Conservation (phyloP, 2,113 vertebrate species). For the Alexandromys fortis region DNA sequence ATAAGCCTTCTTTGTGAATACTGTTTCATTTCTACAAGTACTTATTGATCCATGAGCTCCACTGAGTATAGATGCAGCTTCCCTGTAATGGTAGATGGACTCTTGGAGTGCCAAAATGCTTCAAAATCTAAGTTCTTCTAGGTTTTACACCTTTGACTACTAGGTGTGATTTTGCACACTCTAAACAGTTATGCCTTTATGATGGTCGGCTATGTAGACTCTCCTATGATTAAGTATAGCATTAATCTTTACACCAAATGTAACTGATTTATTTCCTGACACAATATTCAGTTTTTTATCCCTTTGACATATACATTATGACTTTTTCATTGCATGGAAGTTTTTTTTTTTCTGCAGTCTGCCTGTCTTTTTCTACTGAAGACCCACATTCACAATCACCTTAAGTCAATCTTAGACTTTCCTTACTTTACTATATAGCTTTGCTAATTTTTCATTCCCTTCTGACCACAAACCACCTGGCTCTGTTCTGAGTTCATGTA, state of each 20-base stretch:
- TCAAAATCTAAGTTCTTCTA: background rate
- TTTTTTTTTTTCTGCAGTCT: background rate
- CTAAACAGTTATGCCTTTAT: background rate
- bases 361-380: background rate
- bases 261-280: background rate
- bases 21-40: background rate
- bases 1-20: background rate
- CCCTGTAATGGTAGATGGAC: background rate
- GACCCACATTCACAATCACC: background rate
- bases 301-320: background rate
- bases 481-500: background rate
- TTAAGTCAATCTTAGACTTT: background rate
- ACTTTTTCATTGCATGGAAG: background rate
- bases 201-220: background rate
- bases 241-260: background rate
- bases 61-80: background rate
- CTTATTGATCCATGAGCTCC: background rate
- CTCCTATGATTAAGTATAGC: background rate
- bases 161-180: background rate
- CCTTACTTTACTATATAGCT: background rate
- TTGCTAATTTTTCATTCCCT: background rate
- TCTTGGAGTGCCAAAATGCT: background rate
- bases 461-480: background rate
- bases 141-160: background rate
- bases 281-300: background rate